A percentile compares a stretch with the other conserved stretches of the same genome.
These are phyloP conservation scores for Pseudoips prasinana DNA, from an alignment of 2,888 invertebrate species.

Conservation along the genomic window DNA sequence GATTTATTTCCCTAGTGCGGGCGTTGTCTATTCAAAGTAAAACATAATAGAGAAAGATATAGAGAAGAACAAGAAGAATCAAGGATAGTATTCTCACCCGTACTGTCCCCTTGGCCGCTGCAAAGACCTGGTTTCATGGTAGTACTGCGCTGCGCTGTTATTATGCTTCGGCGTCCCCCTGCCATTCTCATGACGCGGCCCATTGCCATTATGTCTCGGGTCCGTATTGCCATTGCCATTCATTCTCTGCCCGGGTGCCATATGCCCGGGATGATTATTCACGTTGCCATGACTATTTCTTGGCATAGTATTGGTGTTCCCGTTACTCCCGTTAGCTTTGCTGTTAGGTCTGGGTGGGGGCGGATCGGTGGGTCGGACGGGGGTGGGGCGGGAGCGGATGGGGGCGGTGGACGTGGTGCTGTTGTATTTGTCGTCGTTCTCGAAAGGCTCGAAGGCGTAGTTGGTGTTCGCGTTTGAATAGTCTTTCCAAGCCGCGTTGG, in stretches of 20 bases:
- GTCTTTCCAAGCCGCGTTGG: constrained; percentile 94
- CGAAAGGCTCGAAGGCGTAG: constrained; percentile 94
- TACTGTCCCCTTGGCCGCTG: constrained; percentile 79
- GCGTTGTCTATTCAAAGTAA: too few species aligned
- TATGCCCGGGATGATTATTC: background rate
- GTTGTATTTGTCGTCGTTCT: constrained; percentile 88
- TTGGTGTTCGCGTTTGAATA: constrained; percentile 92
- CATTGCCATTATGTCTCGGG: constrained; percentile 4
- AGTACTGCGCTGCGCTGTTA: constrained; percentile 66
- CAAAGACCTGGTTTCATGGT: constrained; percentile 83
- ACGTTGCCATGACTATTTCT: background rate
- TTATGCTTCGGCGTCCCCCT: constrained; percentile 38
- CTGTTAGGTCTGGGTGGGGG: constrained; percentile 36
- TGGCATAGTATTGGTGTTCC: constrained; percentile 1
- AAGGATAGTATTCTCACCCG: too few species aligned
- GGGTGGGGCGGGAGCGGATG: constrained; percentile 25
- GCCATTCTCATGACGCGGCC: constrained; percentile 39
- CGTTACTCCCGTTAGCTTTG: constrained; percentile 1
- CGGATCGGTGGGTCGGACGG: constrained; percentile 43
- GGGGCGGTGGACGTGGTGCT: constrained; percentile 54
- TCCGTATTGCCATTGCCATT: background rate
- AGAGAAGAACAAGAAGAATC: too few species aligned
- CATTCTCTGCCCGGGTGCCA: background rate
- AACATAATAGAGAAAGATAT: too few species aligned
- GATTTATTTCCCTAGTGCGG: too few species aligned